These are phyloP conservation scores for Sebastes flavidus DNA, from an alignment of 2,797 vertebrate species.

Conservation along the genomic window DNA sequence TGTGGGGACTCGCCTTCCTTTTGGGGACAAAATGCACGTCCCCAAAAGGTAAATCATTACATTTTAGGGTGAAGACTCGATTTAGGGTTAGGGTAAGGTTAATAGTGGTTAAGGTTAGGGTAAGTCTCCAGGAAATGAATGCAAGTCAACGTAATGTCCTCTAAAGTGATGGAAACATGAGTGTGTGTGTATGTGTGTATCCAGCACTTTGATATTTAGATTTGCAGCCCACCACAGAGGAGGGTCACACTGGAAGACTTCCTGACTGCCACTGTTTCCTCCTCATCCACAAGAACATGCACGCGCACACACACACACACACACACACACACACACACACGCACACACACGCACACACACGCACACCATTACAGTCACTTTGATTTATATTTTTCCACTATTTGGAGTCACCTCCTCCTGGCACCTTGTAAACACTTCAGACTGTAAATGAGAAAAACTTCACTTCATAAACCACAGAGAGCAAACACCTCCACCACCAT, in stretches of 20 bases:
- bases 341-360: not conserved
- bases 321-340: not conserved
- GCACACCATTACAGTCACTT: not conserved
- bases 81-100: too few relatives aligned
- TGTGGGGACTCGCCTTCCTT: too few relatives aligned
- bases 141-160: too few relatives aligned
- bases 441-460: conserved; percentile 19
- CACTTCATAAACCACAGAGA: conserved; percentile 22
- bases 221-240: conserved; percentile 44
- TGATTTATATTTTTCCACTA: conserved; percentile 17
- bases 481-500: not conserved
- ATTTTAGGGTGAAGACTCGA: too few relatives aligned
- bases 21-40: too few relatives aligned
- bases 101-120: too few relatives aligned
- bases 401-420: conserved; percentile 19
- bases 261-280: conserved; percentile 44
- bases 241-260: conserved; percentile 41
- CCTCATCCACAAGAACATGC: not conserved
- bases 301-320: not conserved
- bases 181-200: not conserved
- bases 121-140: too few relatives aligned
- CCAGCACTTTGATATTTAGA: conserved; percentile 54
- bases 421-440: conserved; percentile 41
- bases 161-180: too few relatives aligned
- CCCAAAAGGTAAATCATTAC: too few relatives aligned